Percentiles rank a stretch among this genome's conserved stretches.
Conservation (phyloP, 2,888 invertebrate species). For the Druceiella hillmani region DNA sequence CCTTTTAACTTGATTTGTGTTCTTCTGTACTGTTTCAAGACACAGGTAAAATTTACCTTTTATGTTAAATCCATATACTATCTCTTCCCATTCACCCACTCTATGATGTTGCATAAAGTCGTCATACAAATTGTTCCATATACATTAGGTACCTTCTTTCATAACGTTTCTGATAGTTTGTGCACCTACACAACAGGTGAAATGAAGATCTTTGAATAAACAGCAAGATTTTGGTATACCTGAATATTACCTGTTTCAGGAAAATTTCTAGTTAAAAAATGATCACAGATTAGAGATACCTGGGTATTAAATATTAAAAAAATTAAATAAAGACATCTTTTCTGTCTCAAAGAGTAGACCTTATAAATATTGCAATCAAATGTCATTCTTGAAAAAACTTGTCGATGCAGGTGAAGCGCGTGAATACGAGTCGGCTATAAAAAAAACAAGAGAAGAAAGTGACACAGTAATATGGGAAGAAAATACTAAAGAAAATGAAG, state of each 20-base stretch:
- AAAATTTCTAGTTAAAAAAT: too few relatives aligned
- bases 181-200: constrained; percentile 20
- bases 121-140: too few relatives aligned
- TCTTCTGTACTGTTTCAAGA: constrained; percentile 21
- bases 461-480: constrained; percentile 13
- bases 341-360: constrained; percentile 23
- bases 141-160: too few relatives aligned
- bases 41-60: constrained; percentile 17
- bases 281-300: too few relatives aligned
- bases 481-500: constrained; percentile 14
- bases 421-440: constrained; percentile 18
- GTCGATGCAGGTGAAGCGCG: constrained; percentile 21
- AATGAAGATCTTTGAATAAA: constrained; percentile 21
- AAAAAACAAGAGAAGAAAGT: constrained; percentile 11
- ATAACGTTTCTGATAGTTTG: constrained; percentile 21
- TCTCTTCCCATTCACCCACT: constrained; percentile 19
- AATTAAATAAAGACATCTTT: constrained; percentile 20
- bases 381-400: constrained; percentile 25
- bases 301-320: constrained; percentile 20
- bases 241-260: constrained; percentile 9
- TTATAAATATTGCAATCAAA: constrained; percentile 23
- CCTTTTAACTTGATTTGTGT: constrained; percentile 22
- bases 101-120: constrained; percentile 20
- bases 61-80: constrained; percentile 17
- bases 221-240: constrained; percentile 21